Evolutionary conservation across 2,113 vertebrate species (phyloP).

Genomic region (Serilophus lunatus): DNA sequence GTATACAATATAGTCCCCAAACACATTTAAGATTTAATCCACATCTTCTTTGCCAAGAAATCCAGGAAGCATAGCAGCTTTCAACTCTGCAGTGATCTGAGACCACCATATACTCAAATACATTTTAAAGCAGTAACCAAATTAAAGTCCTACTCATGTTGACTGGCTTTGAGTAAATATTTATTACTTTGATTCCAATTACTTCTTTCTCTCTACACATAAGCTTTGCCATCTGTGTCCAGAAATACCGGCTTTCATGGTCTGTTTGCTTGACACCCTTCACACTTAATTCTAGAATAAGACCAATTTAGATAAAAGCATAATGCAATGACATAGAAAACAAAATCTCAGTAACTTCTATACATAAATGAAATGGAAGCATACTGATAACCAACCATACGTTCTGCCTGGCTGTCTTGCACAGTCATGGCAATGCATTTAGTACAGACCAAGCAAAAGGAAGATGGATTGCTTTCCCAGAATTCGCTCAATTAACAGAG

Average conservation of each 20-base stretch:
- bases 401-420: background rate
- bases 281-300: background rate
- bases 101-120: background rate
- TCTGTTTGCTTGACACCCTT: background rate
- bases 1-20: background rate
- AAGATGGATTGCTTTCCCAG: slow-evolving; percentile 9
- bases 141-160: background rate
- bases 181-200: background rate
- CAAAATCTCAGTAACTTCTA: background rate
- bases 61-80: background rate
- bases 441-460: background rate
- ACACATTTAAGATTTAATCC: background rate
- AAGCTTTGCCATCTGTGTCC: background rate
- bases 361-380: background rate
- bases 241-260: background rate
- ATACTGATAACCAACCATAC: background rate
- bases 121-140: background rate
- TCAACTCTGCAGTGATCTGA: background rate
- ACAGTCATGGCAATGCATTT: background rate
- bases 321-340: background rate
- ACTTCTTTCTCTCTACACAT: background rate
- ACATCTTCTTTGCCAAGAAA: background rate
- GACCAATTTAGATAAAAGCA: background rate
- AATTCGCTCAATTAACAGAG: background rate
- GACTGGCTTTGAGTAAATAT: background rate